Percentiles rank a stretch among this genome's conserved stretches.
These are phyloP conservation scores for Mesitornis unicolor DNA, from an alignment of 2,113 vertebrate genomes.

Conservation along the genomic window DNA sequence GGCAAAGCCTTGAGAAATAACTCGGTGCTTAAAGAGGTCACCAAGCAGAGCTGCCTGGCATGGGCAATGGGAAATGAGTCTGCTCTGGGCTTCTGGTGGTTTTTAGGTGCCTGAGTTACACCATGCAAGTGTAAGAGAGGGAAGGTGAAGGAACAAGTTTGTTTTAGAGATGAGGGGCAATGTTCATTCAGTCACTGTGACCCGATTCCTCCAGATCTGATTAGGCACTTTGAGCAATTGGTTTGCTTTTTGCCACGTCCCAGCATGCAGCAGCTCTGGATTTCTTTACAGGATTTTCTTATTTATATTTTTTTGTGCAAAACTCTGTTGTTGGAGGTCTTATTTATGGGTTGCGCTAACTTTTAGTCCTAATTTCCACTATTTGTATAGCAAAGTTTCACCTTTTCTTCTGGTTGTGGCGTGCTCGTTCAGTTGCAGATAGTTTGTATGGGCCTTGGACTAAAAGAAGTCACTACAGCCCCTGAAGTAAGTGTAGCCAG, in stretches of 20 bases:
- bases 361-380: not conserved
- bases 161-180: not conserved
- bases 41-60: not conserved
- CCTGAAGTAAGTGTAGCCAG: not conserved
- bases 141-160: not conserved
- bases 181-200: not conserved
- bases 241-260: not conserved
- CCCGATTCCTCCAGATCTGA: not conserved
- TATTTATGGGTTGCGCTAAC: rapidly evolving
- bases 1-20: not conserved
- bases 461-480: not conserved
- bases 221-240: not conserved
- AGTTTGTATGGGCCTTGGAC: not conserved
- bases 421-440: not conserved
- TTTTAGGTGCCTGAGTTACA: not conserved
- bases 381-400: not conserved
- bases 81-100: not conserved
- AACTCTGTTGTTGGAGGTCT: not conserved
- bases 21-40: not conserved
- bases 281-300: not conserved
- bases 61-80: rapidly evolving
- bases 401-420: not conserved
- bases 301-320: not conserved
- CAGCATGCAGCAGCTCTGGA: not conserved
- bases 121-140: rapidly evolving